phyloP scores from a whole-genome alignment of 2,888 invertebrate genomes.

The Drosophila monieri region DNA sequence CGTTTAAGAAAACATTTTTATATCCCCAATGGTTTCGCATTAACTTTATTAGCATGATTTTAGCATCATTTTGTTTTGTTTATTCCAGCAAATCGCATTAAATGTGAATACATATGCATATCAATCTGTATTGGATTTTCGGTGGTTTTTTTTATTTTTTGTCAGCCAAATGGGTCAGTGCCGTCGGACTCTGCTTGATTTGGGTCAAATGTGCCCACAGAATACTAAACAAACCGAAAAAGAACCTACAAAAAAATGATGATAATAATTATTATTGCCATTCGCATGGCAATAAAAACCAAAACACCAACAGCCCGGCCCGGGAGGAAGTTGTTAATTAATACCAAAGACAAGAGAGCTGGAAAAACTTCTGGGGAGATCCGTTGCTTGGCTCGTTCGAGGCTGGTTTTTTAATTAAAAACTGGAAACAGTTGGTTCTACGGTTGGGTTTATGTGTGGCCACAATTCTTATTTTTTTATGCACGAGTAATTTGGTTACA shows the following conservation, averaged over 20 bases:
- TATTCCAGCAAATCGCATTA: conserved; percentile 23
- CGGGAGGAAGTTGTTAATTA: conserved; percentile 73
- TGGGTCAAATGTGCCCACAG: conserved; percentile 69
- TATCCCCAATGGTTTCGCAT: conserved; percentile 1
- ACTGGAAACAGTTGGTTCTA: conserved; percentile 48
- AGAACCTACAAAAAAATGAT: conserved; percentile 57
- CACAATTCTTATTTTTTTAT: conserved; percentile 51
- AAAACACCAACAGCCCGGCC: conserved; percentile 23
- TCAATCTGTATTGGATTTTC: not conserved
- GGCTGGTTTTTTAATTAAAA: conserved; percentile 52
- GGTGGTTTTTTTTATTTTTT: not conserved
- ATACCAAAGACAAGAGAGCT: conserved; percentile 51
- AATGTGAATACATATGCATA: conserved; percentile 25
- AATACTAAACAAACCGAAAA: conserved; percentile 48
- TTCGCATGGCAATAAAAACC: conserved; percentile 57
- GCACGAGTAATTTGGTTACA: conserved; percentile 65
- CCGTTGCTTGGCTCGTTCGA: conserved; percentile 15
- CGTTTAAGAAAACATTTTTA: conserved; percentile 3
- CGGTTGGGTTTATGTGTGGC: conserved; percentile 24
- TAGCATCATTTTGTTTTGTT: conserved; percentile 29
- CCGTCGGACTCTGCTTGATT: conserved; percentile 56
- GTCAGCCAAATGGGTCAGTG: conserved; percentile 66
- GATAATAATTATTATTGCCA: conserved; percentile 51
- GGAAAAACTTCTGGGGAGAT: conserved; percentile 46
- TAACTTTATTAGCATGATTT: conserved; percentile 26